Base-by-base conservation (phyloP, 1,140 invertebrate genomes). In the Antheraea mylitta region DNA sequence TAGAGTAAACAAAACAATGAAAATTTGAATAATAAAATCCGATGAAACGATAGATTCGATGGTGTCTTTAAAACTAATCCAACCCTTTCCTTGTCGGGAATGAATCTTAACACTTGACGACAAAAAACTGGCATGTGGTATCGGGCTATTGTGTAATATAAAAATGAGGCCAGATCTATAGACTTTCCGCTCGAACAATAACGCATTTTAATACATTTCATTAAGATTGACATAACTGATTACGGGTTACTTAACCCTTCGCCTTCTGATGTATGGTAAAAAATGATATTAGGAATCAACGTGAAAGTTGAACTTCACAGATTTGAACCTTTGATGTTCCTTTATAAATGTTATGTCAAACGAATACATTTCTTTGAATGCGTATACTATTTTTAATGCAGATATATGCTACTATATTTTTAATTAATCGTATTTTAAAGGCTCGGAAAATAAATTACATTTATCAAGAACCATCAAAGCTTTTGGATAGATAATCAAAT, bases 161-260 rank as follows among this genome's bases (percentile, higher is more conserved):
- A 83, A n/a, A 89, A 77, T 79, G 80, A 85, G 78, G 75, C 71
- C 62, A 81, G 77, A 79, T 81, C 75, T 85, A 73, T 77, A 78
- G 79, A 82, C 76, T 85, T 86, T 87, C 79, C 81, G 83, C 84
- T 87, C 78, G 82, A 88, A 89, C 87, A 89, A 89, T 87, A 85
- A 90, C 75, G 78, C 85, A 86, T 91, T 90, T 87, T 89, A 89
- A 90, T 90, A 88, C 79, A 86, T 85, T 89, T 91, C 86, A 90
- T 90, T 91, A 87, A 89, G 87, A 91, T 91, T 91, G 87, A 91
- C 86, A 80, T 79, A 68, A 72, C 80, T 85, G 89, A 91, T 91
- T 84, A 87, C 18, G 61, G 64, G 59, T 73, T 69, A 63, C 66
- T 37, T 19, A 70, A 70, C 72, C 72, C 66, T 73, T 73, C 36